Conservation (phyloP, 2,888 invertebrate genomes). For the Rhogogaster chlorosoma region DNA sequence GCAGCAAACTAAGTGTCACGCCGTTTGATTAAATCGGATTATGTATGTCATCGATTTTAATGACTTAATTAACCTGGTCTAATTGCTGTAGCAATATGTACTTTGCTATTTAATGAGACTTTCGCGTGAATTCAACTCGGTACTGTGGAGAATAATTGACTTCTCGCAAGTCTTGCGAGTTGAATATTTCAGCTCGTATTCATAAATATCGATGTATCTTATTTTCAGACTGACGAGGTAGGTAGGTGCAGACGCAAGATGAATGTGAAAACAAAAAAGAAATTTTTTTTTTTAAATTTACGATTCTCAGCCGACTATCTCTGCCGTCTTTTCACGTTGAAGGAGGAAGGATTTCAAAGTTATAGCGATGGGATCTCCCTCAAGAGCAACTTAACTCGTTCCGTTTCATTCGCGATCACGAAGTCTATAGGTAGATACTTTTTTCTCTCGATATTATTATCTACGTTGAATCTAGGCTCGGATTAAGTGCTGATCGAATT, state of each 20-base stretch:
- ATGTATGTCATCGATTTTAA: background rate
- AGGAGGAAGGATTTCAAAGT: slow-evolving; percentile 27
- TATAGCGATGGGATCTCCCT: slow-evolving; percentile 45
- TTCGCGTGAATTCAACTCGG: background rate
- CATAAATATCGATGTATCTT: background rate
- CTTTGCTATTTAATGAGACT: background rate
- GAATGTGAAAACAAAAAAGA: background rate
- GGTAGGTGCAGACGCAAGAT: background rate
- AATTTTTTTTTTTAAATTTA: too few species aligned
- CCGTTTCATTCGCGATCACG: slow-evolving; percentile 42
- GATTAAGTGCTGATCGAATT: slow-evolving; percentile 36
- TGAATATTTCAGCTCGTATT: background rate
- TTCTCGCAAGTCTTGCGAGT: background rate
- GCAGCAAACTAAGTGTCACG: background rate
- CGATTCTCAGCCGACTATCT: slow-evolving; percentile 14
- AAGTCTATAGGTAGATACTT: slow-evolving; percentile 36
- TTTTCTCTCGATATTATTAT: slow-evolving; percentile 28
- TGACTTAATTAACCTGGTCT: background rate
- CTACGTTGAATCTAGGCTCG: slow-evolving; percentile 23
- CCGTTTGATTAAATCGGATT: background rate
- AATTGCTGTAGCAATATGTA: background rate
- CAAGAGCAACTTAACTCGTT: slow-evolving; percentile 40
- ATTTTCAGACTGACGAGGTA: background rate
- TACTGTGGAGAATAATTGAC: background rate
- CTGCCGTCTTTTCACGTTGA: slow-evolving; percentile 9